phyloP scores from a whole-genome alignment of 2,797 vertebrate genomes.

The Percopsis omiscomaycus region DNA sequence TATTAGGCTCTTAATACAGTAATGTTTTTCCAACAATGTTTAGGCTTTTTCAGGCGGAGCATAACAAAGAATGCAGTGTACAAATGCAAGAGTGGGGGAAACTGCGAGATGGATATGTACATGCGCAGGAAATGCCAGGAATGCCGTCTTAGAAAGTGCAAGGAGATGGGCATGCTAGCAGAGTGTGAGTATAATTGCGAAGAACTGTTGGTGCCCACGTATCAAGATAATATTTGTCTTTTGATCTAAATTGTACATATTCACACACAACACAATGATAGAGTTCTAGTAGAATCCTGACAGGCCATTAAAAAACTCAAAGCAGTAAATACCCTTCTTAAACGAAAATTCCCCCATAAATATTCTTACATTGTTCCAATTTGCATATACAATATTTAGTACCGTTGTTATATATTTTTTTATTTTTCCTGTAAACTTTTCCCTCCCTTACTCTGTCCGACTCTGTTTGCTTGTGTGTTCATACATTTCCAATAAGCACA shows the following conservation, averaged over 20 bases:
- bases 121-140: slow-evolving; percentile 99
- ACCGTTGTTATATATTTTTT: no score
- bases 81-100: slow-evolving; percentile 96
- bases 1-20: background rate
- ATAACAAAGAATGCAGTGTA: slow-evolving; percentile 98
- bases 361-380: no score
- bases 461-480: no score
- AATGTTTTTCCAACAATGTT: slow-evolving; percentile 6
- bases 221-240: background rate
- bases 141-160: slow-evolving; percentile 95
- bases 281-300: slow-evolving; percentile 4
- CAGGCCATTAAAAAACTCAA: slow-evolving; percentile 13
- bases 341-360: no score
- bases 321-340: no score
- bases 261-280: background rate
- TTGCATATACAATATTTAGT: no score
- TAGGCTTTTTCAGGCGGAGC: slow-evolving; percentile 97
- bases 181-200: slow-evolving; percentile 87
- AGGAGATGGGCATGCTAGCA: slow-evolving; percentile 97
- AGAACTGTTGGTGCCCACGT: background rate
- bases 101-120: slow-evolving; percentile 99
- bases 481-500: no score
- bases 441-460: no score
- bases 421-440: no score
- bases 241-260: no score